Evolutionary conservation across 2,113 vertebrate genomes (phyloP).

Genomic region (Acrocephalus arundinaceus): DNA sequence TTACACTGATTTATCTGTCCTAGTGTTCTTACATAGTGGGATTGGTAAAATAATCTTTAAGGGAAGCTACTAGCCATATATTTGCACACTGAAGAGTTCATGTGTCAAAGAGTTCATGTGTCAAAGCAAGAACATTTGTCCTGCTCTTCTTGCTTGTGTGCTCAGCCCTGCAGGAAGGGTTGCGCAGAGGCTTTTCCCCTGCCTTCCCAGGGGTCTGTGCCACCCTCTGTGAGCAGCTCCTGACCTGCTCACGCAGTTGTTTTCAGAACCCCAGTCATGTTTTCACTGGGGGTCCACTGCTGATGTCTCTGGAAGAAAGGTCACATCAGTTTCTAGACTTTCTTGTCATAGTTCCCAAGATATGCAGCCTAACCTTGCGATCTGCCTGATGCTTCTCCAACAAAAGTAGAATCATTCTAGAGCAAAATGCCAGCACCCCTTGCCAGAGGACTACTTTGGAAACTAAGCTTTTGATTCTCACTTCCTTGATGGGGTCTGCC

Average conservation of each 20-base stretch:
- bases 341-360: background rate
- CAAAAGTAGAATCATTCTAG: background rate
- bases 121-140: background rate
- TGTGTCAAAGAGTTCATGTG: background rate
- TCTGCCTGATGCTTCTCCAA: background rate
- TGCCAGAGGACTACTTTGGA: background rate
- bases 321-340: background rate
- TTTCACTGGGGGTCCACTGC: background rate
- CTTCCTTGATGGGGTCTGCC: background rate
- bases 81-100: background rate
- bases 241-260: accelerated
- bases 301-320: background rate
- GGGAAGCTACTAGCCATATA: background rate
- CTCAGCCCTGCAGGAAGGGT: background rate
- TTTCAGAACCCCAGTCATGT: background rate
- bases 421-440: background rate
- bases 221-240: background rate
- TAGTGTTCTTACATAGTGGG: background rate
- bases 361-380: background rate
- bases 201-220: background rate
- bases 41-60: background rate
- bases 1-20: background rate
- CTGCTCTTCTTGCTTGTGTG: background rate
- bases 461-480: background rate
- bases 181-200: background rate